Evolutionary conservation across 2,113 vertebrate genomes (phyloP), one percentile per base, ranked within the genome.

Genomic region (Ctenomys sociabilis): DNA sequence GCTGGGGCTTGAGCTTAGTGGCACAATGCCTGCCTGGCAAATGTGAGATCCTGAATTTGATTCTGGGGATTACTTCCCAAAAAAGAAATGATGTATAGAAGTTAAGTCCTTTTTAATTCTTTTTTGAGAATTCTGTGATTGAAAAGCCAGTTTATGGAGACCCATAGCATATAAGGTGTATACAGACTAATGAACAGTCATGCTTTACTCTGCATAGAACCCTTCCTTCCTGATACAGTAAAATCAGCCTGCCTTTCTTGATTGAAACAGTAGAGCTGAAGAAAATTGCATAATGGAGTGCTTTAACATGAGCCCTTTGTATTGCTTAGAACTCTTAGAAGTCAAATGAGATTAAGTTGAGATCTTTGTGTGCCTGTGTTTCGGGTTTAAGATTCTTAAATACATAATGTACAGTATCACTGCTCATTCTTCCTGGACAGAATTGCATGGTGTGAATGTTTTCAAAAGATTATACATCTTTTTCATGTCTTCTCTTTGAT

Each of bases 401-500:
- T 70, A 9, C 9, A 35, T 94, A 40, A 77, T 64, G 19, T 64
- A 40, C 84, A 12, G 5, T 64, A 16, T 70, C 61, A 40, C 81
- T 86, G 6, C 63, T 80, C 13, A 49, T 75, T 32, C 30, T 86
- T 85, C 68, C 54, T 83, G 35, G 96, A 64, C 8, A 83, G 84
- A 81, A 85, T 5, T 72, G 1, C 43, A 35, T 64, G 40, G 35
- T 61, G 37, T 73, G 64, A 57, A 72, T 52, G n/a, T 81, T 90
- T 95, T 91, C 85, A 61, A 73, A 92, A 88, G 37, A 66, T 22
- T 85, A 7, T 52, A 35, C 30, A 32, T 89, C 30, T 85, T 93
- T 92, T 89, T 88, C 30, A 83, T 78, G 64, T 40, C 61, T 95
- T 90, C 24, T 28, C 63, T 94, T 97, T 91, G 57, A 70, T 70